Conservation (phyloP, 1,140 invertebrate species). For the Drosophila ambigua region DNA sequence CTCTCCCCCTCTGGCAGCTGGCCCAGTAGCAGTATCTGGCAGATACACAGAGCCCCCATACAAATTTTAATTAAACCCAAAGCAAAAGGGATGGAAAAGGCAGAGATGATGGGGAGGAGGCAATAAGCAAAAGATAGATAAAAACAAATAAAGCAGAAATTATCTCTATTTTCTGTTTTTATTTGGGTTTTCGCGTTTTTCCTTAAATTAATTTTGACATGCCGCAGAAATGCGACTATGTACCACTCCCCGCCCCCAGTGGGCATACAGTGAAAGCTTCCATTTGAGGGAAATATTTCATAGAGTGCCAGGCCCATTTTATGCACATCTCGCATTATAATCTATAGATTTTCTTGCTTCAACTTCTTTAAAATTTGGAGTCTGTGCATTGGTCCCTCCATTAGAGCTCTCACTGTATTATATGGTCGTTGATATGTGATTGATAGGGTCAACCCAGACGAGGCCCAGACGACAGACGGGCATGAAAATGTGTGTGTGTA, state of each 20-base stretch:
- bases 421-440: conserved; percentile 5
- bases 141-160: conserved; percentile 22
- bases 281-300: no score
- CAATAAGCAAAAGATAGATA: conserved; percentile 2
- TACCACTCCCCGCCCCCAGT: no score
- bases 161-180: conserved; percentile 41
- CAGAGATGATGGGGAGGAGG: no score
- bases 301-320: no score
- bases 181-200: conserved; percentile 23
- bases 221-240: conserved; percentile 29
- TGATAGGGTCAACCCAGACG: conserved; percentile 28
- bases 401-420: background rate
- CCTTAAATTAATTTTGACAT: conserved; percentile 42
- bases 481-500: no score
- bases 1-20: no score
- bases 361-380: no score
- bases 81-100: conserved; percentile 5
- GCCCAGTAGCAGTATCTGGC: conserved; percentile 12
- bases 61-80: conserved; percentile 44
- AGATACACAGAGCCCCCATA: conserved; percentile 13
- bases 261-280: no score
- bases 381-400: no score
- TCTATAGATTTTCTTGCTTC: no score
- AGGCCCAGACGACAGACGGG: background rate
- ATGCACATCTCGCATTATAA: no score